Percentiles rank a stretch among this genome's conserved stretches.
Conservation (phyloP, 1,140 invertebrate species). For the Ips nitidus region DNA sequence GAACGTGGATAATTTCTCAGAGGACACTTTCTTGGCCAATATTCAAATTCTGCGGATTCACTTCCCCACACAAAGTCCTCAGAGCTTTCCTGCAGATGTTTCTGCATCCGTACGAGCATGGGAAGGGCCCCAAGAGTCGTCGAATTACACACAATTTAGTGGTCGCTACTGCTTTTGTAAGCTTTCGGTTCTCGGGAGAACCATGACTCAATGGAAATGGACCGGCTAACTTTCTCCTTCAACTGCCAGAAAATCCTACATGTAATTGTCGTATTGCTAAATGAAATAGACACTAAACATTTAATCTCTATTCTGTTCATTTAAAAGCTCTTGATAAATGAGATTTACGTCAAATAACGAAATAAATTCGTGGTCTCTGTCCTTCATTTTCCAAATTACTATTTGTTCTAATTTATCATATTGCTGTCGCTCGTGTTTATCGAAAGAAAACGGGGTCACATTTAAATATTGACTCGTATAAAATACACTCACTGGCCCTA, state of each 20-base stretch:
- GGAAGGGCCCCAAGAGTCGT: constrained; percentile 14
- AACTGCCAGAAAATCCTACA: no score
- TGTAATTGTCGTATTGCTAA: no score
- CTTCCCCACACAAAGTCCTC: constrained; percentile 14
- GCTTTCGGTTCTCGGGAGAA: constrained; percentile 15
- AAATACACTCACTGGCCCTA: not conserved
- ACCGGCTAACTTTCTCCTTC: constrained; percentile 8
- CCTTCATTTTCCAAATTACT: constrained; percentile 24
- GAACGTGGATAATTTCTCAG: constrained; percentile 17
- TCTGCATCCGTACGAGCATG: constrained; percentile 19
- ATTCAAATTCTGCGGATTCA: constrained; percentile 28
- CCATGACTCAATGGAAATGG: constrained; percentile 26
- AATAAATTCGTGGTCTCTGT: constrained; percentile 4
- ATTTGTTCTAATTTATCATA: constrained; percentile 21
- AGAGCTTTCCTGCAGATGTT: constrained; percentile 24
- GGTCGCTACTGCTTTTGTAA: constrained; percentile 18
- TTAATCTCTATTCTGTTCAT: not conserved
- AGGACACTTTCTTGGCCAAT: constrained; percentile 29
- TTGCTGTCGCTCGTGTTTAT: constrained; percentile 14
- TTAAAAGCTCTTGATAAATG: constrained; percentile 16
- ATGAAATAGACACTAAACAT: no score
- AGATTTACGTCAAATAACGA: not conserved
- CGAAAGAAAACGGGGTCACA: constrained; percentile 9
- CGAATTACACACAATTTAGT: constrained; percentile 32
- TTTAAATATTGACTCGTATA: constrained; percentile 15